Percentiles rank a stretch among this genome's conserved stretches.
Evolutionary conservation across 2,888 invertebrate species (phyloP).

Genomic region (Euplexia lucipara): DNA sequence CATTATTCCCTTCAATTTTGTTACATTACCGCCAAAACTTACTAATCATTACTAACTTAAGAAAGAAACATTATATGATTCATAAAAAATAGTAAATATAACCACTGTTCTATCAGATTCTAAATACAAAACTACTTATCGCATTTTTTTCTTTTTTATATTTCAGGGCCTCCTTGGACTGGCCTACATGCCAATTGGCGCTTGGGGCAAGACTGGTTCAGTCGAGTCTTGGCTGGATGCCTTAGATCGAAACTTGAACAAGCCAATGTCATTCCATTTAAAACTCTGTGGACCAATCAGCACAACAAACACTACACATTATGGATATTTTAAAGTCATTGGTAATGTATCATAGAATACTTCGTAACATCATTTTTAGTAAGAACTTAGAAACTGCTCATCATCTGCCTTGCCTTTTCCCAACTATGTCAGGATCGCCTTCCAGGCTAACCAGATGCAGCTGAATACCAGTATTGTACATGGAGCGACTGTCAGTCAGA

Average conservation of each 20-base stretch:
- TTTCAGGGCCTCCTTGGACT: slow-evolving; percentile 92
- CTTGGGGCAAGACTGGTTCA: slow-evolving; percentile 80
- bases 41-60: no score
- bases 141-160: not conserved
- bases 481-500: no score
- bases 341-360: slow-evolving; percentile 72
- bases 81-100: no score
- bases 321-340: slow-evolving; percentile 87
- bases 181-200: slow-evolving; percentile 88
- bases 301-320: slow-evolving; percentile 81
- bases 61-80: no score
- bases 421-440: no score
- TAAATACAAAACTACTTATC: not conserved
- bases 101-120: not conserved
- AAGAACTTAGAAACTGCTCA: no score
- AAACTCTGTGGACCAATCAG: slow-evolving; percentile 90
- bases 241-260: slow-evolving; percentile 75
- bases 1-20: no score
- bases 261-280: slow-evolving; percentile 88
- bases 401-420: no score
- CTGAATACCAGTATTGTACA: no score
- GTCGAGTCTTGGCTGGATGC: slow-evolving; percentile 87
- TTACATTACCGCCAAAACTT: no score
- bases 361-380: not conserved
- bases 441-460: no score